Conservation (phyloP, 1,140 invertebrate species). For the Cherax quadricarinatus region DNA sequence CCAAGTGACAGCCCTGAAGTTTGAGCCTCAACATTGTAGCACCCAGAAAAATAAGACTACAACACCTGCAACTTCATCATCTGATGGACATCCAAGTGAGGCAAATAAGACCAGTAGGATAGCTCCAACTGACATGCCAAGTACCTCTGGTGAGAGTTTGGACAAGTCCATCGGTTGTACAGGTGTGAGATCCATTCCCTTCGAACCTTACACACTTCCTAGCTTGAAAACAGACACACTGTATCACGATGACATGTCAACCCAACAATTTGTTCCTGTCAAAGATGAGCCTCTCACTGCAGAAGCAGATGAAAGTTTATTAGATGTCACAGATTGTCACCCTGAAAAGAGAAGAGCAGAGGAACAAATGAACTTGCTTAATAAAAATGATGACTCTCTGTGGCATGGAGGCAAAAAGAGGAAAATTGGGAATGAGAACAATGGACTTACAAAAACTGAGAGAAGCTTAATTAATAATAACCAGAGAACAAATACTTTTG, state of each 20-base stretch:
- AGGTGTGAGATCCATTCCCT: constrained; percentile 4
- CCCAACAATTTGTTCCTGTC: not conserved
- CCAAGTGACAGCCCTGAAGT: not conserved
- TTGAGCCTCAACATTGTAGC: constrained; percentile 3
- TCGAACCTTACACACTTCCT: constrained; percentile 40
- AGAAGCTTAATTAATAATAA: not conserved
- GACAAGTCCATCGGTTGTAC: not conserved
- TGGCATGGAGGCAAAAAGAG: constrained; percentile 7
- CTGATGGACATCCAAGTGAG: not conserved
- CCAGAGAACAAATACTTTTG: not conserved
- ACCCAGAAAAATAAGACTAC: constrained; percentile 13
- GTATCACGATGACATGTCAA: not conserved
- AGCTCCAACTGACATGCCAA: not conserved
- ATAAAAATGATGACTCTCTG: not conserved
- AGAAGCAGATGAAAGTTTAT: not conserved
- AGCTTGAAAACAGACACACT: constrained; percentile 10
- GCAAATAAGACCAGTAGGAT: not conserved
- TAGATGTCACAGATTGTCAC: constrained; percentile 23
- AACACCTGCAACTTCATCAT: not conserved
- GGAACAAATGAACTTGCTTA: not conserved
- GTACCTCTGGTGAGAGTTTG: not conserved
- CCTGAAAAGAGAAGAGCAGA: not conserved
- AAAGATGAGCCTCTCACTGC: constrained; percentile 14
- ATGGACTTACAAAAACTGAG: not conserved
- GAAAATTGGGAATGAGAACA: not conserved